phyloP scores from a whole-genome alignment of 2,888 invertebrate species.

The Amphipoea lucens region DNA sequence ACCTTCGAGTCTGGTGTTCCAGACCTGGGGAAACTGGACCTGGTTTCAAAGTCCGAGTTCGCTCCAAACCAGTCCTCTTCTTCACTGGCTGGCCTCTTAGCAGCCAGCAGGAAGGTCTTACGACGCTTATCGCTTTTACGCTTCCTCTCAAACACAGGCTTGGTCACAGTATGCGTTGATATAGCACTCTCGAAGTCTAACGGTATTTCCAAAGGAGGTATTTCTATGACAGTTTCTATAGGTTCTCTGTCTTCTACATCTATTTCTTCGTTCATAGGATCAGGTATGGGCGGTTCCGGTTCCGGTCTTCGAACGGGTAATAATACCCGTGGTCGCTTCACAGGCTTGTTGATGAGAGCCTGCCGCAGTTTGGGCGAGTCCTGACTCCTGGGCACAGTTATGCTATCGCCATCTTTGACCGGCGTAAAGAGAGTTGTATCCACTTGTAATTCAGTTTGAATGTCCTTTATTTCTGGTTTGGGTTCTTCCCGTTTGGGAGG shows the following conservation, averaged over 20 bases:
- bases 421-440: slow-evolving; percentile 66
- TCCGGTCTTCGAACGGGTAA: slow-evolving; percentile 81
- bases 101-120: slow-evolving; percentile 73
- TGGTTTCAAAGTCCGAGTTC: slow-evolving; percentile 83
- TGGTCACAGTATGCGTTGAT: slow-evolving; percentile 85
- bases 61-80: slow-evolving; percentile 83
- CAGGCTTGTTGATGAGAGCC: slow-evolving; percentile 79
- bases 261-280: slow-evolving; percentile 63
- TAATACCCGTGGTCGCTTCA: slow-evolving; percentile 83
- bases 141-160: slow-evolving; percentile 70
- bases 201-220: slow-evolving; percentile 59
- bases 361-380: slow-evolving; percentile 85
- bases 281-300: slow-evolving; percentile 63
- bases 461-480: slow-evolving; percentile 61
- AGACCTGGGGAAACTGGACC: slow-evolving; percentile 84
- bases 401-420: slow-evolving; percentile 57
- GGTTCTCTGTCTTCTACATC: slow-evolving; percentile 55
- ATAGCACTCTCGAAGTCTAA: slow-evolving; percentile 85
- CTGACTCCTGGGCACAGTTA: slow-evolving; percentile 68
- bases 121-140: slow-evolving; percentile 74
- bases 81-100: slow-evolving; percentile 76
- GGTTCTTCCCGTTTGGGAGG: slow-evolving; percentile 79
- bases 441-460: slow-evolving; percentile 59
- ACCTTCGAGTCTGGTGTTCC: slow-evolving; percentile 84
- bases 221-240: slow-evolving; percentile 57